phyloP scores from a whole-genome alignment of 2,888 invertebrate species.

The Leptinotarsa haldemani region DNA sequence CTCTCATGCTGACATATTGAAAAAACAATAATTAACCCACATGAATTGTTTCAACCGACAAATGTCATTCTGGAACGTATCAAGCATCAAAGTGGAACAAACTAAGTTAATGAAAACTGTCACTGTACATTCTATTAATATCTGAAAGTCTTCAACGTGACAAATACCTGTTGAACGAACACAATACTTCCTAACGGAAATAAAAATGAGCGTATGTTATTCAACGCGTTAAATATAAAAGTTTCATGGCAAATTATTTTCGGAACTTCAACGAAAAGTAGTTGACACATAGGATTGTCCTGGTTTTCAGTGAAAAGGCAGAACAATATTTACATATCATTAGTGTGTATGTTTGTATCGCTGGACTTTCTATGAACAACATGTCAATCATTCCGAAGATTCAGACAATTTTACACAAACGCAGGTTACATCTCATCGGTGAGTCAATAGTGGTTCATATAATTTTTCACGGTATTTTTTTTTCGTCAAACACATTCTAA shows the following conservation, averaged over 20 bases:
- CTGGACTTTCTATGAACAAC: no score
- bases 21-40: conserved; percentile 10
- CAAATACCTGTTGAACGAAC: conserved; percentile 6
- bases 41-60: not conserved
- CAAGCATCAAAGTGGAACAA: not conserved
- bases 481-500: no score
- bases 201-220: not conserved
- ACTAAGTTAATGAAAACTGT: not conserved
- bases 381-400: no score
- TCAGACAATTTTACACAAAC: no score
- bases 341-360: no score
- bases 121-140: not conserved
- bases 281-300: not conserved
- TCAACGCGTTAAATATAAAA: not conserved
- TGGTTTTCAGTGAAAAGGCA: not conserved
- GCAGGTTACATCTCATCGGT: no score
- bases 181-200: not conserved
- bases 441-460: no score
- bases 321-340: no score
- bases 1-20: not conserved
- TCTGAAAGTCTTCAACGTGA: not conserved
- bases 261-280: not conserved
- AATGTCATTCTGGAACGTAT: conserved; percentile 1
- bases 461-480: no score
- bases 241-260: not conserved